These are phyloP conservation scores for Centroberyx gerrardi DNA, from an alignment of 2,797 vertebrate genomes.

Conservation along the genomic window DNA sequence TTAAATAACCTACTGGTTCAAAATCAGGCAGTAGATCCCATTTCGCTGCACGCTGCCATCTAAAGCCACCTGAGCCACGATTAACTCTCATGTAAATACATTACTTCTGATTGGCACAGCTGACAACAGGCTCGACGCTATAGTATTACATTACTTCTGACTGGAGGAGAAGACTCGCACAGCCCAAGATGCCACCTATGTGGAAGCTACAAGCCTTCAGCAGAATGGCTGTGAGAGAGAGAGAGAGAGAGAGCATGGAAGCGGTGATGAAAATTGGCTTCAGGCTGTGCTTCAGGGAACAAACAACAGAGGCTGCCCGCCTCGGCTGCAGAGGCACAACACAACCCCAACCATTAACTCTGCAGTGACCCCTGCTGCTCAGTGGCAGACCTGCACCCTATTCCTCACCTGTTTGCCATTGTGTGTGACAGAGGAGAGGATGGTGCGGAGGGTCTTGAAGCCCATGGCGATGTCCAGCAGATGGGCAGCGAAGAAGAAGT, in stretches of 20 bases:
- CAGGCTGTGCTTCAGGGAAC: background rate
- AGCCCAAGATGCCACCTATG: background rate
- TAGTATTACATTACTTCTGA: background rate
- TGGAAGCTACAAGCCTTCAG: background rate
- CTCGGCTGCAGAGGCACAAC: background rate
- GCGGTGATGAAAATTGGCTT: constrained; percentile 10
- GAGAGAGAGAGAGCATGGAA: background rate
- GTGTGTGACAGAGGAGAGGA: constrained; percentile 98
- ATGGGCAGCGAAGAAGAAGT: constrained; percentile 99
- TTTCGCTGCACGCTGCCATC: background rate
- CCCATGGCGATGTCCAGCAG: constrained; percentile 99
- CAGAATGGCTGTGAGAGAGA: background rate
- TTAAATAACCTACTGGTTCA: too few species aligned
- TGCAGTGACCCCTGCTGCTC: constrained; percentile 68
- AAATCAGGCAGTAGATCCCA: too few species aligned
- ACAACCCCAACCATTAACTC: constrained; percentile 10
- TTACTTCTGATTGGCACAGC: background rate
- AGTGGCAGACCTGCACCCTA: constrained; percentile 12
- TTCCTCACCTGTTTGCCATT: constrained; percentile 96
- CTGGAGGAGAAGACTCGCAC: background rate
- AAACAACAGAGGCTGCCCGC: background rate
- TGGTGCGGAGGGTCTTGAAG: constrained; percentile 97
- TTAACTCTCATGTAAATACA: background rate
- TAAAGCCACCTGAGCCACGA: background rate
- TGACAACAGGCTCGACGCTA: background rate